A percentile compares a stretch with the other conserved stretches of the same genome.
Evolutionary conservation across 2,113 vertebrate genomes (phyloP).

Genomic region (Xiphophorus maculatus): DNA sequence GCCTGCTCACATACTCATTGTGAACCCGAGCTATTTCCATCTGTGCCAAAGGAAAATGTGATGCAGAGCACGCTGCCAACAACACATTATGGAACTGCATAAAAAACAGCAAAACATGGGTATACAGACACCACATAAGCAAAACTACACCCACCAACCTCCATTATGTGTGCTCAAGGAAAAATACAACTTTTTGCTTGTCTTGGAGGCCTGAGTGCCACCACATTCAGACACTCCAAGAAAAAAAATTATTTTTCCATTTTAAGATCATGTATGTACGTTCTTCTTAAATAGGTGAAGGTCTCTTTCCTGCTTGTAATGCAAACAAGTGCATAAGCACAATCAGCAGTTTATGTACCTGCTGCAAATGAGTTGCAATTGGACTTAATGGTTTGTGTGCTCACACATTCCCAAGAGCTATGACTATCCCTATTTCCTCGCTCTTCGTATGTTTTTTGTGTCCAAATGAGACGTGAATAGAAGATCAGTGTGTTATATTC

Average conservation of each 20-base stretch:
- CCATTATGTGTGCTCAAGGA: conserved; percentile 39
- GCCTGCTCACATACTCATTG: conserved; percentile 60
- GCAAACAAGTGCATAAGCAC: conserved; percentile 56
- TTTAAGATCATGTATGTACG: conserved; percentile 56
- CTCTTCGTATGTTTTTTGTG: conserved; percentile 17
- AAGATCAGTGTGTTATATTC: conserved; percentile 20
- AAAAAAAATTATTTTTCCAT: conserved; percentile 54
- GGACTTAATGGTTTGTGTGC: conserved; percentile 13
- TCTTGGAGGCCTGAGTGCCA: conserved; percentile 57
- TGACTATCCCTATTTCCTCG: conserved; percentile 26
- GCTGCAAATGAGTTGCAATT: conserved; percentile 28
- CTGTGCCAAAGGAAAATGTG: conserved; percentile 68
- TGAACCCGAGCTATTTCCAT: conserved; percentile 58
- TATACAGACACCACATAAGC: conserved; percentile 36
- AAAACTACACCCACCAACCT: conserved; percentile 44
- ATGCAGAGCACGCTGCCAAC: conserved; percentile 42
- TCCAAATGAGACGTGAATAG: conserved; percentile 17
- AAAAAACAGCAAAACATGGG: conserved; percentile 35
- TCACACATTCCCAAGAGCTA: conserved; percentile 26
- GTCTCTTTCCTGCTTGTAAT: conserved; percentile 42
- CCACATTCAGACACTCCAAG: conserved; percentile 34
- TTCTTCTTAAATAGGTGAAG: conserved; percentile 54
- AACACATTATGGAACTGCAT: conserved; percentile 50
- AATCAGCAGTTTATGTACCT: conserved; percentile 55
- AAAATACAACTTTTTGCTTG: conserved; percentile 71